Evolutionary conservation across 2,888 invertebrate species (phyloP).

Genomic region (Caenorhabditis sp.): DNA sequence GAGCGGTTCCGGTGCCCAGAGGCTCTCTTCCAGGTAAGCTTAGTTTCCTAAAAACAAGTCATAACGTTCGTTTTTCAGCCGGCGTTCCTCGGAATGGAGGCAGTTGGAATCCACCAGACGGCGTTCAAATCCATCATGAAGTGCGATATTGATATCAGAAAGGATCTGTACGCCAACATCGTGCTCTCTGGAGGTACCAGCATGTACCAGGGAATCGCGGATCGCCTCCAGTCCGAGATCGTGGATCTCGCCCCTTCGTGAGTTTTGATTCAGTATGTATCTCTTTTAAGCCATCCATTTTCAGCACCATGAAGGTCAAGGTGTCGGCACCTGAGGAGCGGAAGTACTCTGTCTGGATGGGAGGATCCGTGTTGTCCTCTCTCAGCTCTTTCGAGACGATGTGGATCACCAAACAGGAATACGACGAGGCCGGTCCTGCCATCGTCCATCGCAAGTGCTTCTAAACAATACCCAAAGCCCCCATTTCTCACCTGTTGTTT

Average conservation of each 20-base stretch:
- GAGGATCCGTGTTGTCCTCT: slow-evolving; percentile 95
- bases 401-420: slow-evolving; percentile 88
- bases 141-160: slow-evolving; percentile 94
- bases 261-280: slow-evolving; percentile 83
- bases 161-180: slow-evolving; percentile 90
- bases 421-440: slow-evolving; percentile 86
- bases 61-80: slow-evolving; percentile 85
- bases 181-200: slow-evolving; percentile 86
- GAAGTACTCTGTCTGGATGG: slow-evolving; percentile 98
- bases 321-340: slow-evolving; percentile 88
- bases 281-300: slow-evolving; percentile 23
- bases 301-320: slow-evolving; percentile 86
- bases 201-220: slow-evolving; percentile 97
- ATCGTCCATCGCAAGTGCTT: slow-evolving; percentile 79
- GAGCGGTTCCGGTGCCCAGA: slow-evolving; percentile 93
- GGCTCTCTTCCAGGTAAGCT: slow-evolving; percentile 85
- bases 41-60: neutral
- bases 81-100: slow-evolving; percentile 88
- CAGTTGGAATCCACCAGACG: slow-evolving; percentile 87
- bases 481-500: no score
- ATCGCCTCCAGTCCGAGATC: slow-evolving; percentile 95
- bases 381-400: slow-evolving; percentile 84
- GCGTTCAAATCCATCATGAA: slow-evolving; percentile 93
- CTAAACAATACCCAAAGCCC: no score
- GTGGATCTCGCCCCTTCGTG: slow-evolving; percentile 86